Evolutionary conservation across 92 coral and sea anemone species (phyloP).

Genomic region (Zoanthus sansibaricus): DNA sequence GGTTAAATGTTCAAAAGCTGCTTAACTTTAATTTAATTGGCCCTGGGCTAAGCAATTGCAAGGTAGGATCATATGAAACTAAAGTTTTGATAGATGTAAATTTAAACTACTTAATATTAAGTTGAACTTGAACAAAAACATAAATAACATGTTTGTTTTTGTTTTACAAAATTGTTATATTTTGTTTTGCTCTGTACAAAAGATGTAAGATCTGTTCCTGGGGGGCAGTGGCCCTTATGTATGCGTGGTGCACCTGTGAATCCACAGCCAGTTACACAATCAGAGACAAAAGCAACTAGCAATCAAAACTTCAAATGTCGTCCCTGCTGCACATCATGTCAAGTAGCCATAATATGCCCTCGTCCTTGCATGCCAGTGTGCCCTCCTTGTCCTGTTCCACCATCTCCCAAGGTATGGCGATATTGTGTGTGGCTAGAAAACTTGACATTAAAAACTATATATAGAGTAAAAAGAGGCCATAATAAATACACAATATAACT

Average conservation of each 20-base stretch:
- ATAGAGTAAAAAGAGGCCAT: too few relatives aligned
- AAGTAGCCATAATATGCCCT: slow-evolving; percentile 28
- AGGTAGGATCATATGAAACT: too few relatives aligned
- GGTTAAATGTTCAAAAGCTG: too few relatives aligned
- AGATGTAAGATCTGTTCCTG: slow-evolving; percentile 61
- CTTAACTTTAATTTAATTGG: too few relatives aligned
- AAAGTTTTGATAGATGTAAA: too few relatives aligned
- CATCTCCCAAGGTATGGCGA: slow-evolving; percentile 8
- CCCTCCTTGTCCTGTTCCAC: slow-evolving; percentile 30
- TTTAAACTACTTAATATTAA: too few relatives aligned
- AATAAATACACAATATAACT: too few relatives aligned
- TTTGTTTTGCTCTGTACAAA: background rate
- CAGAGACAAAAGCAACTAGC: slow-evolving; percentile 99
- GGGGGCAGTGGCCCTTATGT: slow-evolving; percentile 69
- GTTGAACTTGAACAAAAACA: too few relatives aligned
- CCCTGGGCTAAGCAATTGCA: too few relatives aligned
- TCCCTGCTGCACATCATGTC: slow-evolving; percentile 43
- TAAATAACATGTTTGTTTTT: background rate
- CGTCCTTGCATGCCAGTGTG: slow-evolving; percentile 29
- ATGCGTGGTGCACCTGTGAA: slow-evolving; percentile 67
- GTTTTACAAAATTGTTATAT: background rate
- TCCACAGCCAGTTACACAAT: slow-evolving; percentile 27
- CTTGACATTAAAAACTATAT: too few relatives aligned
- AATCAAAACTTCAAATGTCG: slow-evolving; percentile 58
- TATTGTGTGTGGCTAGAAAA: background rate